Conservation (phyloP, 2,888 invertebrate species). For the Heteromurus nitidus region DNA sequence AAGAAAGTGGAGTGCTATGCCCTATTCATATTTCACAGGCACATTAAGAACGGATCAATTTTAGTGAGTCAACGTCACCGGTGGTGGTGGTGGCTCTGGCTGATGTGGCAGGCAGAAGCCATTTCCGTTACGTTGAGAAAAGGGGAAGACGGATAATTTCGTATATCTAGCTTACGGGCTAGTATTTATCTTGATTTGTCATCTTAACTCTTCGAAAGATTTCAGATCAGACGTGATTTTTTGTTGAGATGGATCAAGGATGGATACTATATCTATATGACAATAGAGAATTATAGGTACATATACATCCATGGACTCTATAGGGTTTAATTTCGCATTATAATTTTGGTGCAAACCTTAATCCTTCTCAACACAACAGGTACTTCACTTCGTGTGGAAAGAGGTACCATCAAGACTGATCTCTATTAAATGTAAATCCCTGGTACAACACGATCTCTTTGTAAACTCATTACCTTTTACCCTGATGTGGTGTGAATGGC, state of each 20-base stretch:
- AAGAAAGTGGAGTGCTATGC: slow-evolving; percentile 25
- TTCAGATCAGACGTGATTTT: slow-evolving; percentile 13
- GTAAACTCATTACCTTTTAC: no score
- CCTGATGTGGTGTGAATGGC: no score
- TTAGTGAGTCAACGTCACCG: slow-evolving; percentile 11
- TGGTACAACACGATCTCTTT: no score
- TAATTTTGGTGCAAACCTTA: no score
- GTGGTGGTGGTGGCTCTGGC: not conserved
- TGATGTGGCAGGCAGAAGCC: slow-evolving; percentile 1
- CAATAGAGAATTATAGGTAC: not conserved
- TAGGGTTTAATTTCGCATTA: no score
- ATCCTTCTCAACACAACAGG: no score
- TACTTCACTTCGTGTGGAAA: no score
- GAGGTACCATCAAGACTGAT: no score
- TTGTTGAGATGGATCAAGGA: not conserved
- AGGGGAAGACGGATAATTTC: not conserved
- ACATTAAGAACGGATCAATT: not conserved
- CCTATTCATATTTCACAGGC: slow-evolving; percentile 15
- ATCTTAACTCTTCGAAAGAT: slow-evolving; percentile 17
- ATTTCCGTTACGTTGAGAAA: slow-evolving; percentile 6
- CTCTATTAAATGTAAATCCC: no score
- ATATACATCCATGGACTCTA: no score
- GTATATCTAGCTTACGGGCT: slow-evolving; percentile 13
- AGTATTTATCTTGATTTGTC: slow-evolving; percentile 32
- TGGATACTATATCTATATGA: no score